Base-by-base conservation (phyloP, 2,888 invertebrate species). In the Eupithecia tripunctaria region DNA sequence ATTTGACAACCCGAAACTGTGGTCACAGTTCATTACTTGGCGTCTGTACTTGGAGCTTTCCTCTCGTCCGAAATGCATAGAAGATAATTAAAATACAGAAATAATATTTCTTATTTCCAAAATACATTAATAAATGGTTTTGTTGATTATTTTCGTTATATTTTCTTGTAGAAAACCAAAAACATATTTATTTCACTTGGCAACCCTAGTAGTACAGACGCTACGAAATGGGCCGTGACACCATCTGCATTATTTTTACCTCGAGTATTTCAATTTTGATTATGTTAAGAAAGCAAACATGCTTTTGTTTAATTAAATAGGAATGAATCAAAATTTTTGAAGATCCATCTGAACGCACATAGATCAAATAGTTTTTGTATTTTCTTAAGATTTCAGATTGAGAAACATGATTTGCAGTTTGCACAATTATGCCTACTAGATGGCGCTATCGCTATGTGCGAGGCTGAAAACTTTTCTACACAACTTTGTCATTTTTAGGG, bases 1-100 rank as follows among this genome's bases (percentile, higher is more conserved):
- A 91, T 89, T 88, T 94, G 94, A 93, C 94, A 93, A 91, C 88
- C 86, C 89, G 84, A 80, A 84, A 83, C 78, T 79, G 81, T 72
- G 59, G 89, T 79, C 87, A 83, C 82, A 82, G 74, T 78, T 85
- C 85, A 88, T 91, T 93, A 80, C 12, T 77, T 71, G 71, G 82
- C 89, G 94, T 92, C 94, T 92, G 94, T 94, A 94, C 81, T 79
- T 51, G 12, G n/a, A 25, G 29, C n/a, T 47, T 60, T 60, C 6
- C 60, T 60, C 29, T 60, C 60, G 60, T 27, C 59, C 7, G 21
- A 4, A 4, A 59, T 7, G 5, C 10, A 15, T 29, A 29, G 7
- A 60, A 18, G 18, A 29, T 10, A 14, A 59, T 12, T n/a, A 21
- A 12, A 27, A 1, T 14, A 56, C 1, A 25, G 5, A 25, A 56